These are phyloP conservation scores for Eupithecia inturbata DNA, from an alignment of 2,888 invertebrate species.

Conservation along the genomic window DNA sequence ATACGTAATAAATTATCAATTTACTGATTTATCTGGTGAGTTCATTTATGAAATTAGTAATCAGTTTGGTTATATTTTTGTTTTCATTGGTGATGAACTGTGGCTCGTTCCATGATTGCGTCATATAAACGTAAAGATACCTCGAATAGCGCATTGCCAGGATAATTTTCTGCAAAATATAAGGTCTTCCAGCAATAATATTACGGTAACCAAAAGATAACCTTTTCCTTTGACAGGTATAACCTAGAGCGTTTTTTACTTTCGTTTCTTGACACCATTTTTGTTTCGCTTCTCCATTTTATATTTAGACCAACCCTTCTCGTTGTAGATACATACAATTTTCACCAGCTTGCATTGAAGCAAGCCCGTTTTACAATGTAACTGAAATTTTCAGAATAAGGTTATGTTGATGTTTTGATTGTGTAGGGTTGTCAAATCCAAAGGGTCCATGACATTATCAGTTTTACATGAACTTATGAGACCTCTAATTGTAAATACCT, in stretches of 20 bases:
- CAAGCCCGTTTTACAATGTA: constrained; percentile 25
- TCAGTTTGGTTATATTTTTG: constrained; percentile 75
- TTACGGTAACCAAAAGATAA: constrained; percentile 58
- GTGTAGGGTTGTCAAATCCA: constrained; percentile 46
- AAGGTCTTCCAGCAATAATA: constrained; percentile 30
- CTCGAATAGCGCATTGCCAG: constrained; percentile 44
- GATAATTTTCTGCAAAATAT: constrained; percentile 15
- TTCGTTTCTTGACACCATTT: constrained; percentile 77
- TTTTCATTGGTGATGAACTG: constrained; percentile 74
- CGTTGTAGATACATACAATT: constrained; percentile 22
- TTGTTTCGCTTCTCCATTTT: constrained; percentile 68
- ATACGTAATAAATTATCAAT: constrained; percentile 35
- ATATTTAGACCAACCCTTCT: constrained; percentile 50
- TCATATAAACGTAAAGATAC: constrained; percentile 77
- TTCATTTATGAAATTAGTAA: constrained; percentile 51
- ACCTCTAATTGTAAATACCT: background rate
- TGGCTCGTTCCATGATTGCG: constrained; percentile 79
- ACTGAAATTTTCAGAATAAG: constrained; percentile 56
- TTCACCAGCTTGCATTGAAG: constrained; percentile 12
- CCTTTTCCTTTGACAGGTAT: constrained; percentile 77
- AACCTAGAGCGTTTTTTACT: constrained; percentile 70
- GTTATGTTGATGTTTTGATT: constrained; percentile 84
- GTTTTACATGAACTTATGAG: constrained; percentile 5
- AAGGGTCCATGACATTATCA: constrained; percentile 12
- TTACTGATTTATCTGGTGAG: constrained; percentile 54